Evolutionary conservation across 2,888 invertebrate species (phyloP).

Genomic region (Drosophila lutescens): DNA sequence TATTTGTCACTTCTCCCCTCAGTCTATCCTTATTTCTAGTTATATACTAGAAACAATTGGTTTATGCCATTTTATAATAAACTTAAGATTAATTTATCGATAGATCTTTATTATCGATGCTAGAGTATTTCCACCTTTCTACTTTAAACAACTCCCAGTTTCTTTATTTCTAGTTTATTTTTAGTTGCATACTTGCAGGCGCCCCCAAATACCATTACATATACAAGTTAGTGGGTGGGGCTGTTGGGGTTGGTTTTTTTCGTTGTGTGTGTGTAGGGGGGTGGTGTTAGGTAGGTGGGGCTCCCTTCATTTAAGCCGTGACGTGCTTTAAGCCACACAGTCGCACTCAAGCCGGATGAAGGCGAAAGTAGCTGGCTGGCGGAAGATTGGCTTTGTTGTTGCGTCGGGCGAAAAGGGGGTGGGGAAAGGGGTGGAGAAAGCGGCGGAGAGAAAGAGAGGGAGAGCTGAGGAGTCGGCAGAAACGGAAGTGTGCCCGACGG

Average conservation of each 20-base stretch:
- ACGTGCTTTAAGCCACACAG: conserved; percentile 43
- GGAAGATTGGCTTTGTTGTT: conserved; percentile 33
- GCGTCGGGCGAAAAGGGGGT: neutral
- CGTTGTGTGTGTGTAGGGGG: too few species aligned
- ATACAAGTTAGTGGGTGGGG: neutral
- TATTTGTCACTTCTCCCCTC: too few species aligned
- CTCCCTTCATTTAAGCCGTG: conserved; percentile 39
- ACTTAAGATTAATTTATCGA: too few species aligned
- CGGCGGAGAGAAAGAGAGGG: neutral
- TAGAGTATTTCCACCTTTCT: neutral
- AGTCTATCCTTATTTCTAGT: too few species aligned
- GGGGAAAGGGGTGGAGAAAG: neutral
- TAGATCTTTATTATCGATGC: too few species aligned
- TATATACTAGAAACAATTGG: too few species aligned
- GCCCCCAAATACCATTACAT: conserved; percentile 12
- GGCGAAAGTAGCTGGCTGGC: conserved; percentile 30
- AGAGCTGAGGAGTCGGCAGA: neutral
- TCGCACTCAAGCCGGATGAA: conserved; percentile 30
- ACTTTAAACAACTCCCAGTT: neutral
- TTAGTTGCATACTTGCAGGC: conserved; percentile 33
- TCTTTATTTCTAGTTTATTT: neutral
- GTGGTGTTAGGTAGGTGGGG: neutral
- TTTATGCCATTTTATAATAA: too few species aligned
- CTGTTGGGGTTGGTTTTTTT: neutral
- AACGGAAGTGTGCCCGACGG: conserved; percentile 67